A percentile compares a stretch with the other conserved stretches of the same genome.
Conservation (phyloP, 2,888 invertebrate species). For the Luperina testacea region DNA sequence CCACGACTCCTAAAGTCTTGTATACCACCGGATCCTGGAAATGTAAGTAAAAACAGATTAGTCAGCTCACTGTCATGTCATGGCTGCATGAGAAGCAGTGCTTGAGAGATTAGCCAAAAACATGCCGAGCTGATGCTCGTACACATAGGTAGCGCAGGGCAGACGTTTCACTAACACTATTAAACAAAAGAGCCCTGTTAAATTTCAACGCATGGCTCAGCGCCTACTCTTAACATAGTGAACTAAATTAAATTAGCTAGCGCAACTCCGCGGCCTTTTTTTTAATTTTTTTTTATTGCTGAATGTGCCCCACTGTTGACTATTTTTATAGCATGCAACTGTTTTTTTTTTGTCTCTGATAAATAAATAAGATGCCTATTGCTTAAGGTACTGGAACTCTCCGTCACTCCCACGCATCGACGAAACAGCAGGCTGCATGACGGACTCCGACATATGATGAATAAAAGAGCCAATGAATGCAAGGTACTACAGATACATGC, state of each 20-base stretch:
- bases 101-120: neutral
- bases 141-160: neutral
- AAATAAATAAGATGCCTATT: no score
- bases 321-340: no score
- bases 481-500: no score
- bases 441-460: no score
- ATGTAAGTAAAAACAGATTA: neutral
- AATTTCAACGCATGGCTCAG: neutral
- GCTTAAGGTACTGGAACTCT: no score
- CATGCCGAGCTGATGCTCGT: neutral
- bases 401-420: no score
- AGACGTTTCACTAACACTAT: neutral
- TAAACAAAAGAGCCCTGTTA: neutral
- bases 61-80: neutral
- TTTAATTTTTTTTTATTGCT: no score
- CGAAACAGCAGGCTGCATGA: no score
- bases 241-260: neutral
- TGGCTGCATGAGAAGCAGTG: neutral
- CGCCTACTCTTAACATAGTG: neutral
- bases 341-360: no score
- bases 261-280: no score
- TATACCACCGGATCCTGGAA: conserved; percentile 47
- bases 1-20: conserved; percentile 37
- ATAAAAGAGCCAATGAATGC: no score
- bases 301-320: no score